phyloP scores from a whole-genome alignment of 2,797 vertebrate genomes.

The Cuniculus paca region DNA sequence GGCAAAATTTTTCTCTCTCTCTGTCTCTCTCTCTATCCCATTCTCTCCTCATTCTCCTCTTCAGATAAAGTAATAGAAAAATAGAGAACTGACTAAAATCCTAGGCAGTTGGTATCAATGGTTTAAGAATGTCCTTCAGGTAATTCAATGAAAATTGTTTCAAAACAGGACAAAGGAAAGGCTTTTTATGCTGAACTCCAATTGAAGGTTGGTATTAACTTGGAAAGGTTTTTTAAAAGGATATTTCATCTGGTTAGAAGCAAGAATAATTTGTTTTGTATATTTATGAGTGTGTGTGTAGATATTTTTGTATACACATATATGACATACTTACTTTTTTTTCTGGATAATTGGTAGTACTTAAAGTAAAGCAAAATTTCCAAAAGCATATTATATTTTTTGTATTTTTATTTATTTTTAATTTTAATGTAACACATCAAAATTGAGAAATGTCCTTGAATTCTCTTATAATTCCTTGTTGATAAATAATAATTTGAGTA shows the following conservation, averaged over 20 bases:
- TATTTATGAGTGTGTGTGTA: not conserved
- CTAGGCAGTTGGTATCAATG: not conserved
- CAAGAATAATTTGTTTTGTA: not conserved
- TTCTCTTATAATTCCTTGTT: not conserved
- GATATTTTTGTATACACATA: not conserved
- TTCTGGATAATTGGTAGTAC: not conserved
- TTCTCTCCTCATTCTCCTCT: not conserved
- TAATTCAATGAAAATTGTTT: not conserved
- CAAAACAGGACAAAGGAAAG: not conserved
- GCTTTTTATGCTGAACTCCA: not conserved
- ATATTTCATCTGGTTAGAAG: not conserved
- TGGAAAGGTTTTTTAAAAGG: not conserved
- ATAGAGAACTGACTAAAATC: not conserved
- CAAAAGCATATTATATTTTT: not conserved
- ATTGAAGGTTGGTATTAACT: not conserved
- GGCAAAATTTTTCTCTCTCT: not conserved
- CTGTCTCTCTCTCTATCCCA: not conserved
- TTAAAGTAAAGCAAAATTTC: not conserved
- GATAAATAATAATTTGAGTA: not conserved
- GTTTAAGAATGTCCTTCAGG: not conserved
- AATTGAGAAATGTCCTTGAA: not conserved
- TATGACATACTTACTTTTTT: not conserved
- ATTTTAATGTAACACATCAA: not conserved
- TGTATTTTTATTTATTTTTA: not conserved
- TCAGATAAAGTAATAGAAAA: not conserved